A percentile compares a stretch with the other conserved stretches of the same genome.
Evolutionary conservation across 2,113 vertebrate genomes (phyloP).

Genomic region (Ageneiosus marmoratus): DNA sequence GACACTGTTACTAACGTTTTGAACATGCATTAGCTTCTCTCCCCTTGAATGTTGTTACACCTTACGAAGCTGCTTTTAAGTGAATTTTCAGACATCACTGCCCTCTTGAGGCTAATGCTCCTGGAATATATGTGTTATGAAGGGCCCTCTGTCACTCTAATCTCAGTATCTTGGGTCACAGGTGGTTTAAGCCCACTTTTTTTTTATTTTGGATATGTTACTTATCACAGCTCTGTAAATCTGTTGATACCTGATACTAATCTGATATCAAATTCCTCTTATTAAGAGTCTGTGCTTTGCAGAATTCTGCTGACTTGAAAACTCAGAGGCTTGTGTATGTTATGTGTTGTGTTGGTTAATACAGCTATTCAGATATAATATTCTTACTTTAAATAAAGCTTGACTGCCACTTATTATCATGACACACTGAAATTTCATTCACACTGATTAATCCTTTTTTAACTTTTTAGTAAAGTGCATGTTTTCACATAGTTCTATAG

Average conservation of each 20-base stretch:
- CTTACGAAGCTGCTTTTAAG: not conserved
- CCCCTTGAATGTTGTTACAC: not conserved
- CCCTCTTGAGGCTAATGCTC: slow-evolving; percentile 7
- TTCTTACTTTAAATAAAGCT: not conserved
- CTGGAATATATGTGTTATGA: not conserved
- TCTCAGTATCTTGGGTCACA: not conserved
- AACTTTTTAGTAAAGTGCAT: not conserved
- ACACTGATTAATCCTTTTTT: not conserved
- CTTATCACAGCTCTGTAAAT: not conserved
- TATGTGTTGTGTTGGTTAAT: not conserved
- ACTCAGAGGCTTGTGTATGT: not conserved
- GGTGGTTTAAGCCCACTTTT: too few relatives aligned
- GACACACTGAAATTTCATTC: not conserved
- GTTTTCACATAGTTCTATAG: not conserved
- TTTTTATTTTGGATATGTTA: not conserved
- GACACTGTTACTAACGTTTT: not conserved
- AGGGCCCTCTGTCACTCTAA: not conserved
- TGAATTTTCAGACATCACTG: slow-evolving; percentile 1
- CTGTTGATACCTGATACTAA: not conserved
- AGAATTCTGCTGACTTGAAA: not conserved
- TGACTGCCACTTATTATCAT: not conserved
- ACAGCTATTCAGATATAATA: not conserved
- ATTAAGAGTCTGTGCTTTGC: too few relatives aligned
- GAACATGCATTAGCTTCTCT: not conserved
- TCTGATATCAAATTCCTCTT: not conserved